Evolutionary conservation across 2,797 vertebrate species (phyloP).

Genomic region (Urophycis tenuis): DNA sequence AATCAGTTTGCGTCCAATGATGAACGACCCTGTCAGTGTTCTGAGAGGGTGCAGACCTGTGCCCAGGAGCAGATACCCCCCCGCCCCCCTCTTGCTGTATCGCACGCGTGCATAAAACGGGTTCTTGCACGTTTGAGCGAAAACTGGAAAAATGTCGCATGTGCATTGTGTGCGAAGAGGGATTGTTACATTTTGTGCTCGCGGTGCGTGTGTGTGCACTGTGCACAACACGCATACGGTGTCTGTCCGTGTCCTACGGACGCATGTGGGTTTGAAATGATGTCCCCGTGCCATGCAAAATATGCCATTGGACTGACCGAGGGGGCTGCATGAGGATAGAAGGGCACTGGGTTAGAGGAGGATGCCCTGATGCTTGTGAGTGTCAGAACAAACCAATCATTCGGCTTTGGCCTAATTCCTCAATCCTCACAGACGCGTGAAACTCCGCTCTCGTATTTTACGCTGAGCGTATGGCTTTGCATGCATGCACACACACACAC

Average conservation of each 20-base stretch:
- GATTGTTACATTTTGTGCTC: neutral
- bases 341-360: conserved; percentile 65
- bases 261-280: neutral
- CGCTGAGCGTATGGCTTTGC: neutral
- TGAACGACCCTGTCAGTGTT: too few species aligned
- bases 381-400: conserved; percentile 52
- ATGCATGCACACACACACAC: neutral
- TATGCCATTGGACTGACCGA: conserved; percentile 16
- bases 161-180: neutral
- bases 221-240: neutral
- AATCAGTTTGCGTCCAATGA: too few species aligned
- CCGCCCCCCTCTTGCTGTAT: neutral
- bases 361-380: conserved; percentile 59
- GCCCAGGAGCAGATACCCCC: neutral
- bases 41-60: too few species aligned
- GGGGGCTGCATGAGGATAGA: conserved; percentile 40
- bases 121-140: neutral
- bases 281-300: conserved; percentile 22
- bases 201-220: conserved; percentile 15
- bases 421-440: conserved; percentile 28
- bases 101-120: neutral
- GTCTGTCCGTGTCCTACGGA: neutral
- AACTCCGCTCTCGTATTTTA: too few species aligned
- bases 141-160: neutral
- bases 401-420: conserved; percentile 40